Percentiles rank a stretch among this genome's conserved stretches.
Evolutionary conservation across 2,797 vertebrate genomes (phyloP).

Genomic region (Sandelia bainsii): DNA sequence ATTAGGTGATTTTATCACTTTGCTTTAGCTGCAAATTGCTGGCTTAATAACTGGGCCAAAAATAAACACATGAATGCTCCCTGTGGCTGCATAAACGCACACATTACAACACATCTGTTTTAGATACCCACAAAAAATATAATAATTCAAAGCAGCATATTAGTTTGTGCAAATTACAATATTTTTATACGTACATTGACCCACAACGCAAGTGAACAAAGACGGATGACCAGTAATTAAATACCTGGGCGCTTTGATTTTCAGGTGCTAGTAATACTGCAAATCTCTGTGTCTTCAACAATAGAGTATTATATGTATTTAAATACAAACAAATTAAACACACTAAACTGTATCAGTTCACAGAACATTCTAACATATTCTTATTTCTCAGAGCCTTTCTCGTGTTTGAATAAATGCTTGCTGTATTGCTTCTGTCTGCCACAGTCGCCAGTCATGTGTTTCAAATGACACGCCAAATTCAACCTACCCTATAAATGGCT

Average conservation of each 20-base stretch:
- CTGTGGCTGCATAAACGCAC: constrained; percentile 59
- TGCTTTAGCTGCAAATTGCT: constrained; percentile 58
- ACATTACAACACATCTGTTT: constrained; percentile 54
- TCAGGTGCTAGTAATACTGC: constrained; percentile 37
- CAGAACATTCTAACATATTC: constrained; percentile 5
- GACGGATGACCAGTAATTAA: constrained; percentile 44
- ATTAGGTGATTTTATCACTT: constrained; percentile 57
- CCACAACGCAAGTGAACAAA: constrained; percentile 50
- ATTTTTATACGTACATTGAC: constrained; percentile 37
- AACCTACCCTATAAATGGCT: constrained; percentile 68
- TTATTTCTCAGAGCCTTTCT: constrained; percentile 17
- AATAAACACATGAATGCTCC: constrained; percentile 55
- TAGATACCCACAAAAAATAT: constrained; percentile 48
- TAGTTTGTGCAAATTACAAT: constrained; percentile 64
- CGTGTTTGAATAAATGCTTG: constrained; percentile 25
- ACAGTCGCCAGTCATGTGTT: constrained; percentile 44
- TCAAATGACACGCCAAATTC: constrained; percentile 68
- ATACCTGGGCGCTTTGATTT: constrained; percentile 34
- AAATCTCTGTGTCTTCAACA: constrained; percentile 18
- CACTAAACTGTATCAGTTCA: constrained; percentile 5
- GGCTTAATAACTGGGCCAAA: constrained; percentile 56
- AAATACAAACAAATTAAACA: constrained; percentile 46
- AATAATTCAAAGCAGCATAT: constrained; percentile 56
- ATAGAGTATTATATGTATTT: constrained; percentile 14
- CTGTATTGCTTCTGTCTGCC: constrained; percentile 24